Percentiles rank a stretch among this genome's conserved stretches.
Conservation (phyloP, 2,797 vertebrate genomes). For the Myotis findleyi region DNA sequence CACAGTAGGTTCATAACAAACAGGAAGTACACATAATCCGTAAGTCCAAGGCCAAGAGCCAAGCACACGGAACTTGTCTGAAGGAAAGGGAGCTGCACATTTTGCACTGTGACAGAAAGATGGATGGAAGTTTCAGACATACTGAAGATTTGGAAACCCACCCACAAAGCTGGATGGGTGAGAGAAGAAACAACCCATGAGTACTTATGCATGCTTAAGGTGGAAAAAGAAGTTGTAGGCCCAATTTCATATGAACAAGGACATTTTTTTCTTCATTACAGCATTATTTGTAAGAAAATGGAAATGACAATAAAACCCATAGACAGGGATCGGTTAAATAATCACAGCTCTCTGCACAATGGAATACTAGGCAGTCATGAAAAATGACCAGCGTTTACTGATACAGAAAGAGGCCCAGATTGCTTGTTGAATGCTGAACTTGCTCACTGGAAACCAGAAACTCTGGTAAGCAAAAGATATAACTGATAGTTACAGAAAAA, state of each 20-base stretch:
- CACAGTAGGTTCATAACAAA: not conserved
- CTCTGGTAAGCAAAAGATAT: not conserved
- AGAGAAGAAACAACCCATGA: not conserved
- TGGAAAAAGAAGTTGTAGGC: not conserved
- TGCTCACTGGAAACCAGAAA: not conserved
- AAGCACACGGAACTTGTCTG: not conserved
- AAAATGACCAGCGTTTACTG: not conserved
- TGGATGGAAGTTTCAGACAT: not conserved
- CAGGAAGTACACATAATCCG: not conserved
- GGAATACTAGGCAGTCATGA: not conserved
- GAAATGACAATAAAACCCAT: not conserved
- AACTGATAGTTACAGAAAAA: not conserved
- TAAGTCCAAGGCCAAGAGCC: not conserved
- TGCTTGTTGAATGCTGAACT: not conserved
- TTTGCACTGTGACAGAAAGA: not conserved
- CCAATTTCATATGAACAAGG: not conserved
- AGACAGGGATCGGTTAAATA: not conserved
- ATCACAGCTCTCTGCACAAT: not conserved
- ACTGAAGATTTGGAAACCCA: not conserved
- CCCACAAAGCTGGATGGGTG: not conserved
- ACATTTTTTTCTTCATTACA: not conserved
- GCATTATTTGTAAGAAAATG: conserved; percentile 1
- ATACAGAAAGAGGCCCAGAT: not conserved
- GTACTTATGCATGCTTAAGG: not conserved
- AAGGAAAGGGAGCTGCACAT: not conserved